Evolutionary conservation across 2,113 vertebrate species (phyloP).

Genomic region (Pterophyllum scalare): DNA sequence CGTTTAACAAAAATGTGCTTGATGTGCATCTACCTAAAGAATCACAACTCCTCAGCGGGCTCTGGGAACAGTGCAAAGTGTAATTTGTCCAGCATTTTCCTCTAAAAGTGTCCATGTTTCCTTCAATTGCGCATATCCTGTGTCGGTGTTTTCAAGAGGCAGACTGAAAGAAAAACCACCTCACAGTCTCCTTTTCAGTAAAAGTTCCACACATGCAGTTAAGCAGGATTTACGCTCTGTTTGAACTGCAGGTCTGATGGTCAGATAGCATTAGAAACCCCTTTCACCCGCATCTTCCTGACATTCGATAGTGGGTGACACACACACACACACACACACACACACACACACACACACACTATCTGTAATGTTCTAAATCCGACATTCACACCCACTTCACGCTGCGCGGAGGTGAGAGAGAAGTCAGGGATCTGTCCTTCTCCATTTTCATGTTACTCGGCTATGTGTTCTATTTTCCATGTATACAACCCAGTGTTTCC

Average conservation of each 20-base stretch:
- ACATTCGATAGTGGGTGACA: background rate
- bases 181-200: background rate
- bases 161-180: background rate
- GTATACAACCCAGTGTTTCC: background rate
- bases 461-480: background rate
- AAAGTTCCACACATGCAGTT: background rate
- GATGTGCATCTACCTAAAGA: background rate
- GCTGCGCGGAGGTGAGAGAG: background rate
- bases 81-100: background rate
- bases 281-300: background rate
- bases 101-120: background rate
- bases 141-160: background rate
- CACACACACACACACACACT: too few species aligned
- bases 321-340: too few species aligned
- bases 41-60: background rate
- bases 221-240: conserved; percentile 1
- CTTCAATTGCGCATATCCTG: background rate
- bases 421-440: too few species aligned
- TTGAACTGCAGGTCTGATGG: background rate
- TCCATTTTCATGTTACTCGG: background rate
- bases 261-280: background rate
- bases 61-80: background rate
- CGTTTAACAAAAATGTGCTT: background rate
- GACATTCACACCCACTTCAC: background rate
- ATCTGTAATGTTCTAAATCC: background rate